phyloP scores from a whole-genome alignment of 2,888 invertebrate species.

The Diaphora mendica region DNA sequence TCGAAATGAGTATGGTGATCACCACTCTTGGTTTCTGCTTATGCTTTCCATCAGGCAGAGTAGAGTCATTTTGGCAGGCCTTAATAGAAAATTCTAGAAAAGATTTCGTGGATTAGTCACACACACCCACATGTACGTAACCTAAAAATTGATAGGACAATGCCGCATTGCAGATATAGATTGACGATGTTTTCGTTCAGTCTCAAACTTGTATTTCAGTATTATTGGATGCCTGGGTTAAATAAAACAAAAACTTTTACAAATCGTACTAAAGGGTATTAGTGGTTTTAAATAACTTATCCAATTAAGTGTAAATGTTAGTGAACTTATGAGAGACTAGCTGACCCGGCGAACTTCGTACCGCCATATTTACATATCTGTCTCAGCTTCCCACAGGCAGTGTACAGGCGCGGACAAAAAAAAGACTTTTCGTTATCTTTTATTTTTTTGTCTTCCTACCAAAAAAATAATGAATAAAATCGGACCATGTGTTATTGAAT shows the following conservation, averaged over 20 bases:
- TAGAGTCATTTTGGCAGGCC: too few species aligned
- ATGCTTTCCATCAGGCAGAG: too few species aligned
- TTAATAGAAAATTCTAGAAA: background rate
- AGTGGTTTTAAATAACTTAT: background rate
- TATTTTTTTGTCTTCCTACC: too few species aligned
- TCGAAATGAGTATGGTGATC: too few species aligned
- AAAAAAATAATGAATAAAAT: too few species aligned
- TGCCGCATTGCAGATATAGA: constrained; percentile 7
- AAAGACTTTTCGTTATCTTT: too few species aligned
- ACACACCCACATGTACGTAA: background rate
- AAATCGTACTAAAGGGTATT: background rate
- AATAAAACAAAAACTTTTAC: background rate
- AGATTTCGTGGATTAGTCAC: background rate
- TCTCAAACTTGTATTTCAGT: background rate
- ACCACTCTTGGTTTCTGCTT: too few species aligned
- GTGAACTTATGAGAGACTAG: background rate
- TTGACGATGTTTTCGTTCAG: constrained; percentile 1
- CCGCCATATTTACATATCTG: too few species aligned
- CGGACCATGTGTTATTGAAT: too few species aligned
- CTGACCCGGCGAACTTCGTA: too few species aligned
- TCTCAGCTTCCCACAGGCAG: too few species aligned
- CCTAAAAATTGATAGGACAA: background rate
- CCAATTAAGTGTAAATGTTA: background rate
- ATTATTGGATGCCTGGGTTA: background rate
- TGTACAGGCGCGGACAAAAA: too few species aligned